Conservation (phyloP, 1,140 invertebrate species). For the Drosophila rufa region DNA sequence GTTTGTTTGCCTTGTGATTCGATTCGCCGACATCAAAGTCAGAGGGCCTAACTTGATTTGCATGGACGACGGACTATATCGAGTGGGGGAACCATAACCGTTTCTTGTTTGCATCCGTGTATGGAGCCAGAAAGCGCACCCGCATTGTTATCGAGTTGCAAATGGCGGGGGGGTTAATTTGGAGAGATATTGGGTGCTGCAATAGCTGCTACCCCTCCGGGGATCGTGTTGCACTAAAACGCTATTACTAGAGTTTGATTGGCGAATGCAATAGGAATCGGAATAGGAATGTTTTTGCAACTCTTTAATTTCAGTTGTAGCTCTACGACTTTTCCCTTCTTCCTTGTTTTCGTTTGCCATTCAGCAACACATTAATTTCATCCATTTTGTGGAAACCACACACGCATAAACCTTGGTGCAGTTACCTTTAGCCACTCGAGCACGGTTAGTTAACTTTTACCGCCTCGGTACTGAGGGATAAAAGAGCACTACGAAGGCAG, state of each 20-base stretch:
- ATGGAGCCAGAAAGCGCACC: constrained; percentile 25
- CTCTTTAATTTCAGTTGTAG: neutral
- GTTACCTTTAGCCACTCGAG: constrained; percentile 39
- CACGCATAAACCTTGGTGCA: constrained; percentile 19
- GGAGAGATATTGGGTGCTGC: neutral
- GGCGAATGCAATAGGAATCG: constrained; percentile 41
- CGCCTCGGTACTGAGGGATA: constrained; percentile 6
- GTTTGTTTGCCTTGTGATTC: constrained; percentile 58
- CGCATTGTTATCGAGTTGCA: constrained; percentile 68
- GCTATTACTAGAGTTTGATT: constrained; percentile 67
- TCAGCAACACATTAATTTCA: constrained; percentile 7
- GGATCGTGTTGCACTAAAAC: constrained; percentile 23
- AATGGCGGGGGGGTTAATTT: constrained; percentile 10
- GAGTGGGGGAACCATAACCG: constrained; percentile 15
- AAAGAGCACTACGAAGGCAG: constrained; percentile 10
- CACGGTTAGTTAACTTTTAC: constrained; percentile 56
- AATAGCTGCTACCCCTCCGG: neutral
- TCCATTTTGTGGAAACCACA: neutral
- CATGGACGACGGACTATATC: constrained; percentile 42
- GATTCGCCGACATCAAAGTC: constrained; percentile 66
- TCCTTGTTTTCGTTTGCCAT: constrained; percentile 1
- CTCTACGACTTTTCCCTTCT: neutral
- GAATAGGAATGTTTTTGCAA: constrained; percentile 28
- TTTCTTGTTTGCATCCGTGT: constrained; percentile 33
- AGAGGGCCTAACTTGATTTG: constrained; percentile 64